Conservation (phyloP, 2,888 invertebrate genomes). For the Luperina testacea region DNA sequence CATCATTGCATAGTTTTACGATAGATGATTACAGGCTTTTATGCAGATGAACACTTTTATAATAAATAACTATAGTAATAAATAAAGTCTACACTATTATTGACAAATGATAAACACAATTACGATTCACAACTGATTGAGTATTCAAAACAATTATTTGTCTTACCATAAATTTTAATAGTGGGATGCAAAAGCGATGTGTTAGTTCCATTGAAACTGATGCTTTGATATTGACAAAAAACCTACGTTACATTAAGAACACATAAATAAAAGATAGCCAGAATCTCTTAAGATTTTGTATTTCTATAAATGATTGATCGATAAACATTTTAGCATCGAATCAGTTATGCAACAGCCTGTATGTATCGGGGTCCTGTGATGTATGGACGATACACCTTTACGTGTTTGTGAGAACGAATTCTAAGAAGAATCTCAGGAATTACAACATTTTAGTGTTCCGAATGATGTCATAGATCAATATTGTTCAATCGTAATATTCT, state of each 20-base stretch:
- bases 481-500: constrained; percentile 62
- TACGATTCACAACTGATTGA: constrained; percentile 52
- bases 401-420: constrained; percentile 69
- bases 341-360: constrained; percentile 59
- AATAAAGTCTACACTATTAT: constrained; percentile 53
- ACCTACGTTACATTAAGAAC: constrained; percentile 35
- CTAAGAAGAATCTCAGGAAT: constrained; percentile 74
- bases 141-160: constrained; percentile 60
- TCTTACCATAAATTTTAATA: constrained; percentile 52
- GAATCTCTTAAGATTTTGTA: constrained; percentile 36
- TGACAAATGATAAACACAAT: constrained; percentile 60
- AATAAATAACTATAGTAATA: constrained; percentile 58
- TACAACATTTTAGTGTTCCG: constrained; percentile 63
- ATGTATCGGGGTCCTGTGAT: constrained; percentile 62
- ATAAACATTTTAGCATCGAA: constrained; percentile 48
- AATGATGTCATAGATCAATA: constrained; percentile 65
- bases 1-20: constrained; percentile 48
- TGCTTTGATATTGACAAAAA: constrained; percentile 38
- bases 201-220: constrained; percentile 47
- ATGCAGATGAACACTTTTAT: constrained; percentile 54
- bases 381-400: constrained; percentile 61
- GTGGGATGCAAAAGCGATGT: constrained; percentile 43
- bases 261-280: constrained; percentile 31
- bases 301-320: constrained; percentile 38
- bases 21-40: constrained; percentile 56